Conservation (phyloP, 1,140 invertebrate genomes). For the Rhysida immarginata region DNA sequence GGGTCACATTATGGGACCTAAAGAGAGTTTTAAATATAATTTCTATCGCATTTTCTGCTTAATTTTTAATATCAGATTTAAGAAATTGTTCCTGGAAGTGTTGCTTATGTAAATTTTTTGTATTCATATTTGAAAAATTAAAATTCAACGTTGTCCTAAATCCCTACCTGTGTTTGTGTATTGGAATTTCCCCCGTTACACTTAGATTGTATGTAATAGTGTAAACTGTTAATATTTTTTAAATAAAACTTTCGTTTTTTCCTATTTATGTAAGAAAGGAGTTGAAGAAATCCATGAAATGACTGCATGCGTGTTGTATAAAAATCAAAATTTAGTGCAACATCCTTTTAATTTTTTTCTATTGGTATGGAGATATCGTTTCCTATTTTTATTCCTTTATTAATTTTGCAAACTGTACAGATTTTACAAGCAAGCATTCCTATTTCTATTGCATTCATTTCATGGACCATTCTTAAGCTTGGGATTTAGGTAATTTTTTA, state of each 20-base stretch:
- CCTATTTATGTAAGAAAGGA: too few species aligned
- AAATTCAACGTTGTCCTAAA: slow-evolving; percentile 4
- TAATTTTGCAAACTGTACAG: too few species aligned
- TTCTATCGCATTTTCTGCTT: slow-evolving; percentile 11
- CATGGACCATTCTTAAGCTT: neutral
- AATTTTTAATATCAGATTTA: slow-evolving; percentile 7
- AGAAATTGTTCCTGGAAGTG: slow-evolving; percentile 7
- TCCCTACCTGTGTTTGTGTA: slow-evolving; percentile 7
- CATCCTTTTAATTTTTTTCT: too few species aligned
- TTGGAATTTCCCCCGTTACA: slow-evolving; percentile 9
- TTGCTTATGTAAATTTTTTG: slow-evolving; percentile 12
- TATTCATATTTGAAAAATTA: slow-evolving; percentile 3
- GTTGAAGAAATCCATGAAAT: too few species aligned
- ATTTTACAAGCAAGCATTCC: too few species aligned
- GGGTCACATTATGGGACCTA: slow-evolving; percentile 8
- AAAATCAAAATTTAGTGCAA: too few species aligned
- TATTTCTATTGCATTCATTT: too few species aligned
- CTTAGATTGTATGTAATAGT: slow-evolving; percentile 15
- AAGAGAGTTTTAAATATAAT: slow-evolving; percentile 1
- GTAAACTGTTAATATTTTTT: slow-evolving; percentile 17
- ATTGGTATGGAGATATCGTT: too few species aligned
- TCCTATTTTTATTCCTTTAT: too few species aligned
- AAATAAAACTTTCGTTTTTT: too few species aligned
- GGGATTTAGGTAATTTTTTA: slow-evolving; percentile 7
- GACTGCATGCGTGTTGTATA: too few species aligned